phyloP scores from a whole-genome alignment of 2,797 vertebrate genomes.

The Melanogrammus aeglefinus region DNA sequence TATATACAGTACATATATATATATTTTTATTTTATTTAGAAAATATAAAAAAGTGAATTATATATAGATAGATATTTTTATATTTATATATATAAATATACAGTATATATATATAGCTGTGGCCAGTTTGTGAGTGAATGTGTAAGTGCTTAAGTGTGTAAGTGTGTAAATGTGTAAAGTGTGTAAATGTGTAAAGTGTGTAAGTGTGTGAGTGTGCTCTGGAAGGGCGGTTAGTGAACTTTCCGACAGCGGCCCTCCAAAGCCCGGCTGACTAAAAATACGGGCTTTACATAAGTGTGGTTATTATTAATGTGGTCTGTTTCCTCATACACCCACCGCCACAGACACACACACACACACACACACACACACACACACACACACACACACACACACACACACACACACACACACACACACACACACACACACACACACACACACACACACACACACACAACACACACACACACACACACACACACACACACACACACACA shows the following conservation, averaged over 20 bases:
- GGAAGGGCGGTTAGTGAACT: slow-evolving; percentile 46
- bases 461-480: slow-evolving; percentile 25
- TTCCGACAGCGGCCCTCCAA: slow-evolving; percentile 45
- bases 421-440: slow-evolving; percentile 29
- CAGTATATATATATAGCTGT: not conserved
- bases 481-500: slow-evolving; percentile 38
- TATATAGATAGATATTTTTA: too few relatives aligned
- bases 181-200: not conserved
- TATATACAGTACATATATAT: too few relatives aligned
- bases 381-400: slow-evolving; percentile 34
- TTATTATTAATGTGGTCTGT: slow-evolving; percentile 61
- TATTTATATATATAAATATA: too few relatives aligned
- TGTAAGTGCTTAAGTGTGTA: not conserved
- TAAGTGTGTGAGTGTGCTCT: not conserved
- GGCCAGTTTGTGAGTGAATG: not conserved
- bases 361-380: slow-evolving; percentile 23
- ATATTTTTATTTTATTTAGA: too few relatives aligned
- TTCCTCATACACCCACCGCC: not conserved
- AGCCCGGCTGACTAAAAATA: slow-evolving; percentile 63
- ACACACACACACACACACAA: slow-evolving; percentile 36
- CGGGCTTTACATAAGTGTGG: slow-evolving; percentile 57
- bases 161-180: not conserved
- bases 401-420: slow-evolving; percentile 24
- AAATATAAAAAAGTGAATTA: too few relatives aligned
- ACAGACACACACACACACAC: slow-evolving; percentile 32